These are phyloP conservation scores for Procavia capensis DNA, from an alignment of 2,113 vertebrate species.

Conservation along the genomic window DNA sequence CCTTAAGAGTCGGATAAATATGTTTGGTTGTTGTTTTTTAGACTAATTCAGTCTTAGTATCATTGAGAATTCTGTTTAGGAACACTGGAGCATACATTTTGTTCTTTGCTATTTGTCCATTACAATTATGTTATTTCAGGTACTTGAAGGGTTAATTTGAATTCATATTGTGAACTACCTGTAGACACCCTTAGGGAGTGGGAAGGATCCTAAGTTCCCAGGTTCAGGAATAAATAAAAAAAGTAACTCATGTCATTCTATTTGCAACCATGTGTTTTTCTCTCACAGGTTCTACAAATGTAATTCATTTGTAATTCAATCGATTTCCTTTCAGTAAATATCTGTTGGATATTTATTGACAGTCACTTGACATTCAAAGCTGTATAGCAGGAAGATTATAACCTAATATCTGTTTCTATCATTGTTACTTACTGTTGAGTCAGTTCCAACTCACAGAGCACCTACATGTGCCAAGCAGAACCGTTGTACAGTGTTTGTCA, in stretches of 20 bases:
- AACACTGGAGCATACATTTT: neutral
- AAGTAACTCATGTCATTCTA: neutral
- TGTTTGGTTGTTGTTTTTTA: neutral
- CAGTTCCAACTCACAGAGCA: too few species aligned
- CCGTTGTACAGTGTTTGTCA: too few species aligned
- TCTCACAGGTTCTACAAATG: neutral
- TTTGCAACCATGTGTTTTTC: neutral
- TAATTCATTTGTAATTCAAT: neutral
- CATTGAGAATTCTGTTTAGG: neutral
- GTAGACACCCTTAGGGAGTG: neutral
- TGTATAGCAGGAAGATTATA: accelerated
- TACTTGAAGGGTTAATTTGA: neutral
- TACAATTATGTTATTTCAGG: neutral
- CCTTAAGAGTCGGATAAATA: neutral
- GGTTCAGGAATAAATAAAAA: accelerated
- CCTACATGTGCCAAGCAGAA: too few species aligned
- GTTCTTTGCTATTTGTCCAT: neutral
- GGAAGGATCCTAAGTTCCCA: neutral
- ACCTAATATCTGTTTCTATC: neutral
- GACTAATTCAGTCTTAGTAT: neutral
- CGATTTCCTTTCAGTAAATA: neutral
- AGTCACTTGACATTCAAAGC: neutral
- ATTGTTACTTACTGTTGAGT: too few species aligned
- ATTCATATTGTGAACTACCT: neutral
- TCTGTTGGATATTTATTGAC: neutral